Evolutionary conservation across 2,797 vertebrate species (phyloP).

Genomic region (Xyrichtys novacula): DNA sequence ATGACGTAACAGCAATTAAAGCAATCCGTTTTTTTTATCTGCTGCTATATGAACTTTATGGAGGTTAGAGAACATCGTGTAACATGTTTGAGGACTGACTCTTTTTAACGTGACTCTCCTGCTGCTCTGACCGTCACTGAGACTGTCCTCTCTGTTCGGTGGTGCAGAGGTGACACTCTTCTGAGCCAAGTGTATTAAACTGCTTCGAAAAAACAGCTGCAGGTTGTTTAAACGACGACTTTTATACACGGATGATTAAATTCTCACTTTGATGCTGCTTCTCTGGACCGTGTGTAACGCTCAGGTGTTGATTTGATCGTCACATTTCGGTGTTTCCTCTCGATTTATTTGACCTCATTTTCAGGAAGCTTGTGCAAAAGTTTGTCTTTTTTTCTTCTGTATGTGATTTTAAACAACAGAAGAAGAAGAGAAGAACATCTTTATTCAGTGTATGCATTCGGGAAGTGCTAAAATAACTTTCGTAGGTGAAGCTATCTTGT

Average conservation of each 20-base stretch:
- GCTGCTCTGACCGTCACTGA: background rate
- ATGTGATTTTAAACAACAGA: too few relatives aligned
- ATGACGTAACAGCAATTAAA: constrained; percentile 30
- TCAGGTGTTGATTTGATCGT: constrained; percentile 15
- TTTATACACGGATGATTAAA: constrained; percentile 49
- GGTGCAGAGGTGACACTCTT: constrained; percentile 50
- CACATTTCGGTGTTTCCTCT: constrained; percentile 13
- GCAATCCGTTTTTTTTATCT: constrained; percentile 28
- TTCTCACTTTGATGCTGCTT: constrained; percentile 57
- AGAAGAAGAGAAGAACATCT: too few relatives aligned
- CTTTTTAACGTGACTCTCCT: constrained; percentile 10
- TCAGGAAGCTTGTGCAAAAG: too few relatives aligned
- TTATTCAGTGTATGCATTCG: too few relatives aligned
- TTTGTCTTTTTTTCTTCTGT: too few relatives aligned
- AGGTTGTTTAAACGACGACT: constrained; percentile 55
- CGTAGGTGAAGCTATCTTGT: too few relatives aligned
- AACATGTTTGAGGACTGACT: constrained; percentile 24
- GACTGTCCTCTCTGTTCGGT: constrained; percentile 22
- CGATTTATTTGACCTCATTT: background rate
- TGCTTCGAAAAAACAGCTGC: constrained; percentile 42
- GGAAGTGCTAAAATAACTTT: too few relatives aligned
- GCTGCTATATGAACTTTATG: background rate
- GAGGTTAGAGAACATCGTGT: constrained; percentile 15
- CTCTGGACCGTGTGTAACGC: constrained; percentile 50
- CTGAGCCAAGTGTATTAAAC: constrained; percentile 50